phyloP scores from a whole-genome alignment of 2,888 invertebrate species.

The Cephonodes hylas region DNA sequence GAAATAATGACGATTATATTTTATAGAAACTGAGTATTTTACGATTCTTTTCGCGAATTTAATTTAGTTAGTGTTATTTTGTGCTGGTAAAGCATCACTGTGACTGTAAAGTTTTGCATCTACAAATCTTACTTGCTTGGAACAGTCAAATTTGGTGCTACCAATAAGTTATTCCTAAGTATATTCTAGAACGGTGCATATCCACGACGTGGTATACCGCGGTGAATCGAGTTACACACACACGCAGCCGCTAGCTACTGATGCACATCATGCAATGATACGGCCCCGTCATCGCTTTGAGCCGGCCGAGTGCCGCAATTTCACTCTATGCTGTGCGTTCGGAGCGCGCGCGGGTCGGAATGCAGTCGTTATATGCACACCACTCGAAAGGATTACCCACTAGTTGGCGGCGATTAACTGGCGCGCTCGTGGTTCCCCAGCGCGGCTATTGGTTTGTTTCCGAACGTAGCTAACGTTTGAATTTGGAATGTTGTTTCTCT shows the following conservation, averaged over 20 bases:
- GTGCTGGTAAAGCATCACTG: background rate
- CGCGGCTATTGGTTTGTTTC: constrained; percentile 59
- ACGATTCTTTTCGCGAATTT: background rate
- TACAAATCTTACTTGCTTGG: background rate
- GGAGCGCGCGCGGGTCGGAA: constrained; percentile 51
- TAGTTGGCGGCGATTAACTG: constrained; percentile 73
- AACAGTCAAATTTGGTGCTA: background rate
- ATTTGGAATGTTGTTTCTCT: constrained; percentile 48
- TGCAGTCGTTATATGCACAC: constrained; percentile 73
- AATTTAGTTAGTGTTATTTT: background rate
- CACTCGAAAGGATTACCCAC: constrained; percentile 75
- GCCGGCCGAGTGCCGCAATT: constrained; percentile 63
- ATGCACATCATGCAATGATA: constrained; percentile 63
- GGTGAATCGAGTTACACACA: constrained; percentile 32
- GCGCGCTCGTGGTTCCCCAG: constrained; percentile 61
- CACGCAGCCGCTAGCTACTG: constrained; percentile 33
- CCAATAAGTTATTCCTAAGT: background rate
- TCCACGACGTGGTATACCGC: constrained; percentile 23
- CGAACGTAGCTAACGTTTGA: constrained; percentile 53
- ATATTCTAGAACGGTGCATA: constrained; percentile 24
- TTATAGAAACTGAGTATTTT: background rate
- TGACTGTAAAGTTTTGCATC: background rate
- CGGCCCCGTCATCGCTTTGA: constrained; percentile 69
- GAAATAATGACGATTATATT: constrained; percentile 16
- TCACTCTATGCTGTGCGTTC: constrained; percentile 49